Evolutionary conservation across 1,140 invertebrate species (phyloP), one percentile per base, ranked within the genome.

Genomic region (Aphelinus atriplicis): DNA sequence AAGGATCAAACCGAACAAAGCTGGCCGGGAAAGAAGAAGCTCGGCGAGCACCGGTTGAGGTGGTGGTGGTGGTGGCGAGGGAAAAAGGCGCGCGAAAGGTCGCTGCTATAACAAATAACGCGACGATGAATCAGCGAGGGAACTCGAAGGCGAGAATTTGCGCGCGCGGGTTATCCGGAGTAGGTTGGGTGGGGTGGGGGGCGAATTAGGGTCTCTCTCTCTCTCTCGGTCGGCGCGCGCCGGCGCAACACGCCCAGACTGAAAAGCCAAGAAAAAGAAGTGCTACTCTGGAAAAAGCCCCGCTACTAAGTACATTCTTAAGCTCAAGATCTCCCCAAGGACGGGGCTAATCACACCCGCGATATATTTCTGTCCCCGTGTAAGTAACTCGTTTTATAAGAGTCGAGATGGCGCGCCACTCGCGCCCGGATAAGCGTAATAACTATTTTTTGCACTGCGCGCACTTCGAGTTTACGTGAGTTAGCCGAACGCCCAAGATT

Each of bases 281-380:
- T 26, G 26, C 26, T 26, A 26, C 26, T 26, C 26, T 4, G 1
- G 50, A 63, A 43, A 51, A 46, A 47, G 26, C 7, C 9, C 45
- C 48, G 43, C 57, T 26, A 60, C 26, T 10, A 57, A 68, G 64
- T 51, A 68, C 57, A 73, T 73, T 73, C 50, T 67, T 73, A 67
- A 73, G 64, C 64, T 67, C 64, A 7, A 67, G 56, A 75, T 75
- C 65, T 57, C n/a, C 26, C 62, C 47, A 10, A 57, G 65, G 58
- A 69, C n/a, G 51, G 48, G 51, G 57, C 72, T 73, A 68, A 73
- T 73, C 72, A 68, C 72, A 61, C 56, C 57, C 48, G 47, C 53
- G 55, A 64, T 72, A 60, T 73, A 66, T 73, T 66, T 47, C 50
- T 73, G 64, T 60, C n/a, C 47, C 46, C 47, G 55, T 48, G 46